These are phyloP conservation scores for Acheta domesticus DNA, from an alignment of 2,888 invertebrate species.

Conservation along the genomic window DNA sequence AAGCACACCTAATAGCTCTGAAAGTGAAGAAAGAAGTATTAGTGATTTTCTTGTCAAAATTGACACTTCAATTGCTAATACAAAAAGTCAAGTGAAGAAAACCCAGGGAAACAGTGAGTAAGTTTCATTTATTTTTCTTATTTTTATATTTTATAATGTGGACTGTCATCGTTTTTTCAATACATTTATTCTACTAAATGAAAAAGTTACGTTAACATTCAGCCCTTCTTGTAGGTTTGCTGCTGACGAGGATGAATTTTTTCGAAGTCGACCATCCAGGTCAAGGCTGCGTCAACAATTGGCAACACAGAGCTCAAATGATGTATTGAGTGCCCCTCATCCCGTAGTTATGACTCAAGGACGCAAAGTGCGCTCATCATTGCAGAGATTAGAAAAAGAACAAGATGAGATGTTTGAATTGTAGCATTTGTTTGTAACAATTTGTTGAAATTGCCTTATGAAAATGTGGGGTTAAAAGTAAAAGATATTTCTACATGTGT, in stretches of 20 bases:
- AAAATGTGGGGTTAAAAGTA: no score
- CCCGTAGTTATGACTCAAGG: constrained; percentile 76
- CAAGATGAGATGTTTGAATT: constrained; percentile 90
- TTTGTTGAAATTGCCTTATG: background rate
- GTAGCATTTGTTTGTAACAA: constrained; percentile 58
- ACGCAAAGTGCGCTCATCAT: constrained; percentile 71
- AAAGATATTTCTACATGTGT: no score
- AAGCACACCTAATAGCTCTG: constrained; percentile 28
- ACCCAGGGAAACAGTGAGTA: constrained; percentile 78
- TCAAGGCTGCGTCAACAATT: constrained; percentile 47
- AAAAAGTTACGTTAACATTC: no score
- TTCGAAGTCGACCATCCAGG: constrained; percentile 45
- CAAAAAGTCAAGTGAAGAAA: constrained; percentile 77
- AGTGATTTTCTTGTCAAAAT: constrained; percentile 79
- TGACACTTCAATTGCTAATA: constrained; percentile 78
- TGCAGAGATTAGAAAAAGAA: constrained; percentile 75
- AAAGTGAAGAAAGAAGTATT: constrained; percentile 63
- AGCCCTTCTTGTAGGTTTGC: background rate
- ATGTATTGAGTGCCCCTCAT: constrained; percentile 49
- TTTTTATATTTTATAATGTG: background rate
- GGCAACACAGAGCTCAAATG: constrained; percentile 43
- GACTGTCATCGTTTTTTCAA: background rate
- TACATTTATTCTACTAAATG: background rate
- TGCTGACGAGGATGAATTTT: constrained; percentile 35
- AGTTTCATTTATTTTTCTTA: constrained; percentile 49